Percentiles rank a stretch among this genome's conserved stretches.
phyloP scores from a whole-genome alignment of 2,888 invertebrate species.

The Patella ulyssiponensis region DNA sequence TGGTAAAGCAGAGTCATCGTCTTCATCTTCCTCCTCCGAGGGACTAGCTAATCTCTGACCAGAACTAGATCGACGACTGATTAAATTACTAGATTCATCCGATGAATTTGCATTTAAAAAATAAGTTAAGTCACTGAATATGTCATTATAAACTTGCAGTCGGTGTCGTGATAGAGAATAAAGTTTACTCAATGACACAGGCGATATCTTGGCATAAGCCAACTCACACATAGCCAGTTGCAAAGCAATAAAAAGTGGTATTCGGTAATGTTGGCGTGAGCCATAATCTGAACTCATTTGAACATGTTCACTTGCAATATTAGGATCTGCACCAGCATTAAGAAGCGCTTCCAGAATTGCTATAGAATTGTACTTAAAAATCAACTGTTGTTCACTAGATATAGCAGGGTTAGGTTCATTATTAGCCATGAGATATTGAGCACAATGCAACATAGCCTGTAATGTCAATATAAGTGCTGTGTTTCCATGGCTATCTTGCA shows the following conservation, averaged over 20 bases:
- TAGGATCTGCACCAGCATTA: slow-evolving; percentile 40
- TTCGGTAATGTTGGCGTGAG: too few species aligned
- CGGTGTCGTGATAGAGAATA: too few species aligned
- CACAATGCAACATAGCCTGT: slow-evolving; percentile 41
- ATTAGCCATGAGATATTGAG: slow-evolving; percentile 38
- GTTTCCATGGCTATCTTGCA: slow-evolving; percentile 35
- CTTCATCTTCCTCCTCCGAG: not conserved
- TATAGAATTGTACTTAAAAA: slow-evolving; percentile 43
- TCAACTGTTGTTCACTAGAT: slow-evolving; percentile 23
- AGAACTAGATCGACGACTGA: not conserved
- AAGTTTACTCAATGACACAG: too few species aligned
- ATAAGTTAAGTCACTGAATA: too few species aligned
- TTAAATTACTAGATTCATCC: too few species aligned
- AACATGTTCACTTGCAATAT: not conserved
- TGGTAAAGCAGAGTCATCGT: slow-evolving; percentile 31
- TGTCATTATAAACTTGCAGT: too few species aligned
- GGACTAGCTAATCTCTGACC: not conserved
- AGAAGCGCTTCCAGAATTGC: slow-evolving; percentile 46
- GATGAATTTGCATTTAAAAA: too few species aligned
- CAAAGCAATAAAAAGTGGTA: too few species aligned
- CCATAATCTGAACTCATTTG: too few species aligned
- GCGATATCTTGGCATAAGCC: too few species aligned
- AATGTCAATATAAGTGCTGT: slow-evolving; percentile 41
- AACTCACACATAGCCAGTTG: too few species aligned
- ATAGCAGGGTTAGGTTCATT: slow-evolving; percentile 22